Evolutionary conservation across 1,140 invertebrate genomes (phyloP).

Genomic region (Condylostylus longicornis): DNA sequence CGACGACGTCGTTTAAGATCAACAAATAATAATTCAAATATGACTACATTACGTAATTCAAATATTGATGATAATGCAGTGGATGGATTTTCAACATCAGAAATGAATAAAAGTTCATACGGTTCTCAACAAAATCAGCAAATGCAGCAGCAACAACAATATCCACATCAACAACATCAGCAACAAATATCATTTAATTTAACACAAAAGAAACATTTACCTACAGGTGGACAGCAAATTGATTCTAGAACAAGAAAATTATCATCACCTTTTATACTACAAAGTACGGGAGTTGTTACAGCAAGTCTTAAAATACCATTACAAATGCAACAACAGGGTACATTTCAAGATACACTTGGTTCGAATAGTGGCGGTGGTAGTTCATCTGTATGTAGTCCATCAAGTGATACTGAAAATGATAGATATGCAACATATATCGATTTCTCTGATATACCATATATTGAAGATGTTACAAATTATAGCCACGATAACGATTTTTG

Average conservation of each 20-base stretch:
- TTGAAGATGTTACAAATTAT: constrained; percentile 38
- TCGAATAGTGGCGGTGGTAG: neutral
- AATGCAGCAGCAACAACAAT: constrained; percentile 2
- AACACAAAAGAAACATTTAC: neutral
- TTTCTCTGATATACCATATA: constrained; percentile 49
- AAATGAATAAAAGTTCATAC: too few relatives aligned
- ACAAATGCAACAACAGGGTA: constrained; percentile 29
- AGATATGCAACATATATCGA: neutral
- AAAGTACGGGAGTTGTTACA: constrained; percentile 51
- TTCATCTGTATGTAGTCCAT: neutral
- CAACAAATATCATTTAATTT: neutral
- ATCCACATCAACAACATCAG: neutral
- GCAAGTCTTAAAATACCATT: constrained; percentile 61
- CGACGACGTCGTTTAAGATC: neutral
- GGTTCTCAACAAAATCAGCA: neutral
- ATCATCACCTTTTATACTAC: constrained; percentile 33
- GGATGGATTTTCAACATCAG: constrained; percentile 1
- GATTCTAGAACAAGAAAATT: constrained; percentile 15
- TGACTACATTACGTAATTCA: neutral
- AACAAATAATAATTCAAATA: neutral
- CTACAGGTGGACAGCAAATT: constrained; percentile 1
- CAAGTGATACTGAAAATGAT: neutral
- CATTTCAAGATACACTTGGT: neutral
- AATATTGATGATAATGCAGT: neutral
- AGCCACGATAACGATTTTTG: neutral